These are phyloP conservation scores for Lepidothrix coronata DNA, from an alignment of 2,113 vertebrate genomes.

Conservation along the genomic window DNA sequence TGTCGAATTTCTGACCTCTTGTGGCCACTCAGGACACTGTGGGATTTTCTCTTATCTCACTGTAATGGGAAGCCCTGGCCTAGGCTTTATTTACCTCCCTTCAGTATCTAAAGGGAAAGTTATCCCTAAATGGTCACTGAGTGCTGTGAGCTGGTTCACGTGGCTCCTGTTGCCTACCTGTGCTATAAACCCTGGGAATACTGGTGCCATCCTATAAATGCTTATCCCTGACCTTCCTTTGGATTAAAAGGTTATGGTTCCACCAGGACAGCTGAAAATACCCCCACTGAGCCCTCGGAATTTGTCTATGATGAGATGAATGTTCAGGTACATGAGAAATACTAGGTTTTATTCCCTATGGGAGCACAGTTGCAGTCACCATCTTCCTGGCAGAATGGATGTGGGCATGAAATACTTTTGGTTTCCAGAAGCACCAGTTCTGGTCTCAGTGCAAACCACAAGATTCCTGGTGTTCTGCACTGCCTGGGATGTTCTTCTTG, in stretches of 20 bases:
- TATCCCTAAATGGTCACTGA: not conserved
- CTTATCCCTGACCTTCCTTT: not conserved
- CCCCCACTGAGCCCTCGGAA: not conserved
- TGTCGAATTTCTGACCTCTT: not conserved
- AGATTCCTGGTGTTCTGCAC: not conserved
- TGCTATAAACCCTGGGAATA: not conserved
- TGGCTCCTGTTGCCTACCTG: not conserved
- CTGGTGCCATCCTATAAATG: not conserved
- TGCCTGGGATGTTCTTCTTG: not conserved
- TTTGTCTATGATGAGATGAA: not conserved
- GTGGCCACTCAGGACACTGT: not conserved
- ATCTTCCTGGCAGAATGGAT: not conserved
- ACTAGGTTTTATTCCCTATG: not conserved
- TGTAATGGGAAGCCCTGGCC: not conserved
- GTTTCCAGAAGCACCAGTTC: not conserved
- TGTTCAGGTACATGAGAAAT: not conserved
- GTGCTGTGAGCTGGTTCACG: not conserved
- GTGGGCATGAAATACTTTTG: not conserved
- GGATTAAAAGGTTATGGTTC: not conserved
- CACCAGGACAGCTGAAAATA: not conserved
- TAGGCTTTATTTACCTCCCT: not conserved
- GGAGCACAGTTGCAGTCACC: not conserved
- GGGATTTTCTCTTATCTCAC: not conserved
- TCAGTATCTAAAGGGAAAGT: not conserved
- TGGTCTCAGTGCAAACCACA: not conserved